phyloP scores from a whole-genome alignment of 2,113 vertebrate species.

The Nipponia nippon region DNA sequence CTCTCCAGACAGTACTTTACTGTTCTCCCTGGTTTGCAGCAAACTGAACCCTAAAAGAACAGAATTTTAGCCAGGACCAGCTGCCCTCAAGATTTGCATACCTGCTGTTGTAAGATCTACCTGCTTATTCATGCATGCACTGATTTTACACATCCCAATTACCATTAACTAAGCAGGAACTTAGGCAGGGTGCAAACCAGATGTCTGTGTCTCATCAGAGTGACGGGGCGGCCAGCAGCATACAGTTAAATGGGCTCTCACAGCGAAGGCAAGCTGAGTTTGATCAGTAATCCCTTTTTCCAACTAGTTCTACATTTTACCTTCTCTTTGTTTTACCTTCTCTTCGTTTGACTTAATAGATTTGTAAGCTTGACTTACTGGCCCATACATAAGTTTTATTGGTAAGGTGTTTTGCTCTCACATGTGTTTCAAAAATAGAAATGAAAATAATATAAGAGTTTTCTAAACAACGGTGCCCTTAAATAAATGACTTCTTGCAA shows the following conservation, averaged over 20 bases:
- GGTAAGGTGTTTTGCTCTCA: background rate
- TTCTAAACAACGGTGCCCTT: background rate
- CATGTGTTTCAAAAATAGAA: background rate
- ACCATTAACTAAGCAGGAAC: constrained; percentile 30
- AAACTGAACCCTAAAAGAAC: background rate
- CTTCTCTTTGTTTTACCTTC: background rate
- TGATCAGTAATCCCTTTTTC: background rate
- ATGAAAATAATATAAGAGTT: background rate
- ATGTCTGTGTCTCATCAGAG: background rate
- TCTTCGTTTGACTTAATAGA: background rate
- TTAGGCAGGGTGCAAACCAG: constrained; percentile 28
- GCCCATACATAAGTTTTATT: background rate
- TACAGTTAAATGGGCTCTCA: background rate
- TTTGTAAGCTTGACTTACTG: background rate
- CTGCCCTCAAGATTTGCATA: constrained; percentile 17
- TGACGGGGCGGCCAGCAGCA: background rate
- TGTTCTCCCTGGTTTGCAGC: background rate
- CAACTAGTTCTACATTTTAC: background rate
- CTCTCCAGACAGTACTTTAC: background rate
- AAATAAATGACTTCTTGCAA: background rate
- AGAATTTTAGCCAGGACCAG: background rate
- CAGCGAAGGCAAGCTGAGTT: background rate
- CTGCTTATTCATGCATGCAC: constrained; percentile 39
- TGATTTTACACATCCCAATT: background rate
- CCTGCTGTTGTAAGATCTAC: constrained; percentile 9